Percentiles rank a stretch among this genome's conserved stretches.
These are phyloP conservation scores for Drosophila sproati DNA, from an alignment of 1,140 invertebrate species.

Conservation along the genomic window DNA sequence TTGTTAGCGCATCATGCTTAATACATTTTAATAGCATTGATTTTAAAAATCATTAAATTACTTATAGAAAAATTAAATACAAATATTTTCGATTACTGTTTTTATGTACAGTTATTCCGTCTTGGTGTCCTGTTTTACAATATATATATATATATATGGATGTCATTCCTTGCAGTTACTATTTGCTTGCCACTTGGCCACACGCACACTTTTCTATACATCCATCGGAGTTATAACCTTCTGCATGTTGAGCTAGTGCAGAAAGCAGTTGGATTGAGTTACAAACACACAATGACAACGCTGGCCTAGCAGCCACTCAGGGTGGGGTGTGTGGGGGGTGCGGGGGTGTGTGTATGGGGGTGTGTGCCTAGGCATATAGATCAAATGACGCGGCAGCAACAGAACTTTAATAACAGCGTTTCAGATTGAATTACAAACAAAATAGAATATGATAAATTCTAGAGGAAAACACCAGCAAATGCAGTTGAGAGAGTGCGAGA, in stretches of 20 bases:
- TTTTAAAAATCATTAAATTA: too few species aligned
- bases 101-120: background rate
- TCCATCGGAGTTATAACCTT: constrained; percentile 20
- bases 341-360: background rate
- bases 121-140: too few species aligned
- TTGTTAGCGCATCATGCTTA: too few species aligned
- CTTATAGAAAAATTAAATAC: too few species aligned
- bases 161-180: background rate
- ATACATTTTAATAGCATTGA: too few species aligned
- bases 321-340: constrained; percentile 10
- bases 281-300: constrained; percentile 65
- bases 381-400: constrained; percentile 75
- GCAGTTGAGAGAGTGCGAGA: constrained; percentile 22
- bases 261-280: constrained; percentile 19
- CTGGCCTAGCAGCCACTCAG: constrained; percentile 61
- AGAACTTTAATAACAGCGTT: constrained; percentile 80
- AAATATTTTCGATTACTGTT: too few species aligned
- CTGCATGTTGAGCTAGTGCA: background rate
- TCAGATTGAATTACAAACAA: constrained; percentile 78
- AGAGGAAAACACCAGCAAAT: constrained; percentile 70
- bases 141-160: too few species aligned
- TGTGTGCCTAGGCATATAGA: constrained; percentile 37
- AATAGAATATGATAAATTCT: constrained; percentile 83
- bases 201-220: constrained; percentile 7
- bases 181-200: constrained; percentile 10